These are phyloP conservation scores for Gallinago jamesoni DNA, from an alignment of 2,113 vertebrate genomes.

Conservation along the genomic window DNA sequence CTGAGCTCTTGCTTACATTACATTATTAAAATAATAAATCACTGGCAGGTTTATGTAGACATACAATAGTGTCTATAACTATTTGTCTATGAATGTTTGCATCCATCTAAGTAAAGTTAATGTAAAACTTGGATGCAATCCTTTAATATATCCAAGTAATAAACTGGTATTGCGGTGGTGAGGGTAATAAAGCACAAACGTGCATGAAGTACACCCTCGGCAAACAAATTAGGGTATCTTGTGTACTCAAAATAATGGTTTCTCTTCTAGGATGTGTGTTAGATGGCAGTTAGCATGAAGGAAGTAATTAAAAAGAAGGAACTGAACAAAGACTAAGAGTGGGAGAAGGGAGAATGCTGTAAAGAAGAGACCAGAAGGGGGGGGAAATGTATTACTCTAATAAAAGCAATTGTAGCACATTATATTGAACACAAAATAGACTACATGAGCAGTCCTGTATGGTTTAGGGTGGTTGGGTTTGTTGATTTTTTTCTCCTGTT, in stretches of 20 bases:
- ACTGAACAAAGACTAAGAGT: not conserved
- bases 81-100: not conserved
- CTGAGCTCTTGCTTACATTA: not conserved
- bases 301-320: not conserved
- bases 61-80: not conserved
- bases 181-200: not conserved
- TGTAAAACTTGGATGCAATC: not conserved
- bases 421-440: not conserved
- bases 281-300: not conserved
- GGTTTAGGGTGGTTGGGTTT: not conserved
- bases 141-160: not conserved
- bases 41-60: not conserved
- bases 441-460: not conserved
- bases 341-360: not conserved
- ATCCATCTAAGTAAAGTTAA: not conserved
- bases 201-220: not conserved
- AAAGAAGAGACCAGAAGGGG: not conserved
- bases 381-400: not conserved
- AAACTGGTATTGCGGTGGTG: not conserved
- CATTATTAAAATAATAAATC: constrained; percentile 17
- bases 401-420: not conserved
- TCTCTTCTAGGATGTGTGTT: not conserved
- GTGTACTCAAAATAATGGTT: not conserved
- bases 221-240: not conserved
- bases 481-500: not conserved